Conservation (phyloP, 2,113 vertebrate genomes). For the Hirundichthys speculiger region DNA sequence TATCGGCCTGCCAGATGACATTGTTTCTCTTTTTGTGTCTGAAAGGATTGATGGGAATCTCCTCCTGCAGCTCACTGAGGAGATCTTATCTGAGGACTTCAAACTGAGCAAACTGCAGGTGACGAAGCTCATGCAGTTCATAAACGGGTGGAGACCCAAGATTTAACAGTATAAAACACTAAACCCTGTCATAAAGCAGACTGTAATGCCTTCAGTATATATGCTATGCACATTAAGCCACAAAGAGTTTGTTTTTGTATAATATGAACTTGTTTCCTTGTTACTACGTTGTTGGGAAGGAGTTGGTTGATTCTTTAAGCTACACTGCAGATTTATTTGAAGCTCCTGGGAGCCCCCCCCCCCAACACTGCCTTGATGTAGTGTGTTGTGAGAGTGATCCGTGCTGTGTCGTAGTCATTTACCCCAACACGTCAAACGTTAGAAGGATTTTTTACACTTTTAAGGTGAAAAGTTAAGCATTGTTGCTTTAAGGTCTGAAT, state of each 20-base stretch:
- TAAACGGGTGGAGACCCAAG: conserved; percentile 96
- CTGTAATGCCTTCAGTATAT: conserved; percentile 50
- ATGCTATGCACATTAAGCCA: conserved; percentile 67
- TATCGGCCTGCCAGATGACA: conserved; percentile 93
- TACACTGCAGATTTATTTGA: too few species aligned
- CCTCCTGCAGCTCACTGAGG: conserved; percentile 94
- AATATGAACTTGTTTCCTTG: conserved; percentile 29
- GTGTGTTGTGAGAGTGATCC: too few species aligned
- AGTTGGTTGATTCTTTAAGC: conserved; percentile 11
- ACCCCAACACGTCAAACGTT: too few species aligned
- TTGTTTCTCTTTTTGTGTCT: conserved; percentile 88
- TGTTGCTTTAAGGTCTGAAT: too few species aligned
- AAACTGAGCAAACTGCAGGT: conserved; percentile 97
- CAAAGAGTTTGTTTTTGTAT: conserved; percentile 43
- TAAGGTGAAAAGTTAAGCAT: too few species aligned
- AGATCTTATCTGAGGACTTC: conserved; percentile 97
- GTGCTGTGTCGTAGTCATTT: too few species aligned
- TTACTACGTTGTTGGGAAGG: conserved; percentile 20
- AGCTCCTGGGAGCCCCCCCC: too few species aligned
- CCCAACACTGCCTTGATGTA: too few species aligned
- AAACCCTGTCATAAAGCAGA: conserved; percentile 19
- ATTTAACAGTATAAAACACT: conserved; percentile 78
- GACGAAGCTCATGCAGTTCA: conserved; percentile 98
- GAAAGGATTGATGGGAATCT: conserved; percentile 98
- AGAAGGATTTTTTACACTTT: too few species aligned